Conservation (phyloP, 2,113 vertebrate genomes). For the Halcyon senegalensis region DNA sequence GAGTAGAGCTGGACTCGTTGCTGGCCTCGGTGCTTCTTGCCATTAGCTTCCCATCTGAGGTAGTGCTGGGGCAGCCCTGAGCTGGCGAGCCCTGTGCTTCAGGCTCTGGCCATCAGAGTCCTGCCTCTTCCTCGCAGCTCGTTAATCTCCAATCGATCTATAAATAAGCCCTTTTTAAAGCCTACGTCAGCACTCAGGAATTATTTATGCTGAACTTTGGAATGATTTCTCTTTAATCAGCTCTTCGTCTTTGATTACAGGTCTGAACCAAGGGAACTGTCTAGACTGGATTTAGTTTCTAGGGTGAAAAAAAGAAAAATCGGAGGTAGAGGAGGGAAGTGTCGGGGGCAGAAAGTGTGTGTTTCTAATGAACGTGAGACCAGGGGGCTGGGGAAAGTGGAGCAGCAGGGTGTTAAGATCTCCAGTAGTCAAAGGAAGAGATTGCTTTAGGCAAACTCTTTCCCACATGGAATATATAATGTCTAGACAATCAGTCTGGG, state of each 20-base stretch:
- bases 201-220: slow-evolving; percentile 39
- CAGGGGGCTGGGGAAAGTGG: background rate
- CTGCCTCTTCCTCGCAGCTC: slow-evolving; percentile 21
- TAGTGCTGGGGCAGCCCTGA: background rate
- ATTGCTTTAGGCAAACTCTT: slow-evolving; percentile 54
- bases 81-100: background rate
- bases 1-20: background rate
- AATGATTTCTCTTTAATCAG: slow-evolving; percentile 58
- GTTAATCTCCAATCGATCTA: slow-evolving; percentile 19
- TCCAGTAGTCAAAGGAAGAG: slow-evolving; percentile 68
- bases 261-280: slow-evolving; percentile 43
- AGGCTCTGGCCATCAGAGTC: background rate
- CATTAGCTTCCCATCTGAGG: background rate
- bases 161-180: slow-evolving; percentile 39
- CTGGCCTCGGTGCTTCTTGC: background rate
- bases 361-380: slow-evolving; percentile 50
- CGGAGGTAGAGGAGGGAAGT: slow-evolving; percentile 18
- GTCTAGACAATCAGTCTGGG: slow-evolving; percentile 74
- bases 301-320: slow-evolving; percentile 36
- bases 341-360: background rate
- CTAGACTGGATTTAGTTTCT: slow-evolving; percentile 69
- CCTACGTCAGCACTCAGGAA: slow-evolving; percentile 21
- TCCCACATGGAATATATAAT: slow-evolving; percentile 52
- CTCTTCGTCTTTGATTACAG: slow-evolving; percentile 54
- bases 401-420: slow-evolving; percentile 65